These are phyloP conservation scores for Drosophila prolongata DNA, from an alignment of 2,888 invertebrate genomes.

Conservation along the genomic window DNA sequence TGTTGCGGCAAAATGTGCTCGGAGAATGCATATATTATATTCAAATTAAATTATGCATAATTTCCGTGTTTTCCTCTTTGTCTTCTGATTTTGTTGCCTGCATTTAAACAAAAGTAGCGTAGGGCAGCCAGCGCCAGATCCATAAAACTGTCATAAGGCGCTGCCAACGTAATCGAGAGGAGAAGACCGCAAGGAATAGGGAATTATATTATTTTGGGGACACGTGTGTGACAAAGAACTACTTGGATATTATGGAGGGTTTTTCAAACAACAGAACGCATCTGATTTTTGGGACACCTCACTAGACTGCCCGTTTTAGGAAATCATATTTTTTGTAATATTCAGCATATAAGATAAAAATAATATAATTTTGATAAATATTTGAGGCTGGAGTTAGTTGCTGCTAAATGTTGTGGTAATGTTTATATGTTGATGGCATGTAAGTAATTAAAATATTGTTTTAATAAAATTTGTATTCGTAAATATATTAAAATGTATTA, in stretches of 20 bases:
- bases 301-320: background rate
- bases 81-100: slow-evolving; percentile 42
- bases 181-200: slow-evolving; percentile 26
- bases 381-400: too few species aligned
- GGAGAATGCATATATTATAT: slow-evolving; percentile 72
- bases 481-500: too few species aligned
- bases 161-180: slow-evolving; percentile 32
- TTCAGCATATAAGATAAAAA: too few species aligned
- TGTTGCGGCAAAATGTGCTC: slow-evolving; percentile 43
- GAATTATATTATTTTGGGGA: slow-evolving; percentile 28
- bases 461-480: too few species aligned
- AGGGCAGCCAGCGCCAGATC: slow-evolving; percentile 8
- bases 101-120: slow-evolving; percentile 65
- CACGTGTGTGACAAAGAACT: slow-evolving; percentile 45
- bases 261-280: background rate
- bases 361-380: too few species aligned
- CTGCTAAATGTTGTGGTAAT: too few species aligned
- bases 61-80: slow-evolving; percentile 52
- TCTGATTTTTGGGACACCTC: background rate
- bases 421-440: too few species aligned
- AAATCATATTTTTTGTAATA: background rate
- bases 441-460: too few species aligned
- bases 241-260: slow-evolving; percentile 4
- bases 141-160: slow-evolving; percentile 72
- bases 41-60: slow-evolving; percentile 77